A percentile compares a stretch with the other conserved stretches of the same genome.
These are phyloP conservation scores for Myotis pilosus DNA, from an alignment of 2,797 vertebrate species.

Conservation along the genomic window DNA sequence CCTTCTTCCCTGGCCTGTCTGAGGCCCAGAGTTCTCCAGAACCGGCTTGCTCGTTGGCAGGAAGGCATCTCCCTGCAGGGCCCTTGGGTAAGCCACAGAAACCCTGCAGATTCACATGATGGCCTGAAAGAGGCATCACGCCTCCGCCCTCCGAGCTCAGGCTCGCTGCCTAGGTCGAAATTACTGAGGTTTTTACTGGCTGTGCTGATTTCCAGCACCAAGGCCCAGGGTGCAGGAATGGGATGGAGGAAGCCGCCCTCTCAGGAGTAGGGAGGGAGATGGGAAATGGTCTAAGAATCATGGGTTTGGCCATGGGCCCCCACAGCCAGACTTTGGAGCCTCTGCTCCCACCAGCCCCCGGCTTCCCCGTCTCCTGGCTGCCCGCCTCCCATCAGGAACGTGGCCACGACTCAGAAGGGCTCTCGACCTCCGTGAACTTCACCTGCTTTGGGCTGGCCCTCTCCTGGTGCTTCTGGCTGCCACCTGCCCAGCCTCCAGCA, in stretches of 20 bases:
- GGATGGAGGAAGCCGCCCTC: background rate
- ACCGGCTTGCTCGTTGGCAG: fast-evolving
- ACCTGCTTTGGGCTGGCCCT: background rate
- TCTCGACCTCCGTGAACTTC: too few relatives aligned
- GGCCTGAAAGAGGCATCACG: background rate
- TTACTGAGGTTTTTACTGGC: fast-evolving
- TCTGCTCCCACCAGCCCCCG: background rate
- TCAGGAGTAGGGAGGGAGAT: background rate
- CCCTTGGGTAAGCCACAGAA: background rate
- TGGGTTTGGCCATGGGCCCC: too few relatives aligned
- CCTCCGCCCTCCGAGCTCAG: background rate
- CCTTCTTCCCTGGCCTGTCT: background rate
- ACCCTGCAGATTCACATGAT: fast-evolving
- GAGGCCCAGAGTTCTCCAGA: background rate
- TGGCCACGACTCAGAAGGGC: background rate
- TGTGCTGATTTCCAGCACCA: background rate
- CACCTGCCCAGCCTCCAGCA: background rate
- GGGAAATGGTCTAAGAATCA: background rate
- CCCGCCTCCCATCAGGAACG: background rate
- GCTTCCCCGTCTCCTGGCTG: background rate
- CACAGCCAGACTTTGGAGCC: background rate
- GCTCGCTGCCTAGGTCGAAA: fast-evolving
- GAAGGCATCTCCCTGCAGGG: background rate
- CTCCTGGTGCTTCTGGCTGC: background rate
- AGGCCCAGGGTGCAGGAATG: background rate